Conservation (phyloP, 2,888 invertebrate species). For the Xanthorhoe designata region DNA sequence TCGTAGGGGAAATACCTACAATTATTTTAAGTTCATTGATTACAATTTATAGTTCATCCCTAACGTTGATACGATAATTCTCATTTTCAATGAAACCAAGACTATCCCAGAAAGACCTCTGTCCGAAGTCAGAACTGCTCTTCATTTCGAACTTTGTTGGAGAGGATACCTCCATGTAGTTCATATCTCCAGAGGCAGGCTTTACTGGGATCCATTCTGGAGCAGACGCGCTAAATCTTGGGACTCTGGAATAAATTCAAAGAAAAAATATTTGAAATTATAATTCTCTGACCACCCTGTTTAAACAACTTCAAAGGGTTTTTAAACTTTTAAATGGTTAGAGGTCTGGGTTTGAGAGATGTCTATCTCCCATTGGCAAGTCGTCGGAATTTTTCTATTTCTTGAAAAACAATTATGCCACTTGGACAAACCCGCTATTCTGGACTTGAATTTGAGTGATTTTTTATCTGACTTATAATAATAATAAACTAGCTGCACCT, state of each 20-base stretch:
- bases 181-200: slow-evolving; percentile 69
- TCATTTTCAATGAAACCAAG: slow-evolving; percentile 87
- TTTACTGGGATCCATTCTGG: slow-evolving; percentile 80
- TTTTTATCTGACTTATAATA: no score
- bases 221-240: slow-evolving; percentile 59
- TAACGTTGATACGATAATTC: slow-evolving; percentile 63
- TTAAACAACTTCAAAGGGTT: no score
- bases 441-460: no score
- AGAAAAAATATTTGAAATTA: no score
- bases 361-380: no score
- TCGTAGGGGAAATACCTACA: not conserved
- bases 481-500: no score
- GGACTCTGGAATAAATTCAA: slow-evolving; percentile 67
- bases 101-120: slow-evolving; percentile 86
- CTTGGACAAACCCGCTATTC: no score
- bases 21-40: not conserved
- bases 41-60: slow-evolving; percentile 73
- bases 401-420: no score
- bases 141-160: slow-evolving; percentile 77
- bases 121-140: slow-evolving; percentile 78
- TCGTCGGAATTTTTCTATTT: no score
- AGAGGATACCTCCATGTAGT: slow-evolving; percentile 82
- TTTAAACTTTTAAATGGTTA: no score
- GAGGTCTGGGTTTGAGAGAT: no score
- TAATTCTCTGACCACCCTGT: no score